Evolutionary conservation across 2,113 vertebrate species (phyloP).

Genomic region (Pelecanus crispus): DNA sequence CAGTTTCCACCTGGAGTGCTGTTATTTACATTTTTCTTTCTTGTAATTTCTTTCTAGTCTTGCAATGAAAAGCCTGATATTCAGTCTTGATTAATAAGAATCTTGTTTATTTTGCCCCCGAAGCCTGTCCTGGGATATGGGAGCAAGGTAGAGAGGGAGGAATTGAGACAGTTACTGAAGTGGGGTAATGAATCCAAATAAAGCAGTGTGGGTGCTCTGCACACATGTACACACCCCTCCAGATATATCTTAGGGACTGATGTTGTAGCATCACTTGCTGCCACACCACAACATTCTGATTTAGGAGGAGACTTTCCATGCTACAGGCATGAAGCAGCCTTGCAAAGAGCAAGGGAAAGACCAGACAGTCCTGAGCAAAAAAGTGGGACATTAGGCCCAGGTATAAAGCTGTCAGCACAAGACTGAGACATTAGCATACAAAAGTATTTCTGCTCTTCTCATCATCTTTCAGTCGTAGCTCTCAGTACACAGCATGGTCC

Average conservation of each 20-base stretch:
- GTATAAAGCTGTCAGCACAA: neutral
- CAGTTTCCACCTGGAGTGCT: neutral
- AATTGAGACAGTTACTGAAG: neutral
- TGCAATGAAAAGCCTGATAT: neutral
- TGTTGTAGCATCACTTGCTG: neutral
- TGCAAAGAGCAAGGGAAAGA: neutral
- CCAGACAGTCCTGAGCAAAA: neutral
- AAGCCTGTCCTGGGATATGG: neutral
- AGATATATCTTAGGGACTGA: neutral
- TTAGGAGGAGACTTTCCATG: neutral
- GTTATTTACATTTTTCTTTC: neutral
- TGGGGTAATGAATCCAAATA: neutral
- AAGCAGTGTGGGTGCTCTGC: neutral
- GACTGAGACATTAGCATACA: neutral
- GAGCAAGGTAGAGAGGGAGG: neutral
- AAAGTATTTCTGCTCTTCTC: neutral
- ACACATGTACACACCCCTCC: accelerated
- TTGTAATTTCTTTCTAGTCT: neutral
- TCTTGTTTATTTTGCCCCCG: neutral
- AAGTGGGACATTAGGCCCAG: neutral
- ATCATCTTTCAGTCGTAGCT: neutral
- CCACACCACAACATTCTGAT: neutral
- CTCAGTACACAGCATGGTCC: neutral
- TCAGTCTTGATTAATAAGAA: neutral
- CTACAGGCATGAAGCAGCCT: neutral